phyloP scores from a whole-genome alignment of 2,888 invertebrate genomes.

The Hypomecis punctinalis region DNA sequence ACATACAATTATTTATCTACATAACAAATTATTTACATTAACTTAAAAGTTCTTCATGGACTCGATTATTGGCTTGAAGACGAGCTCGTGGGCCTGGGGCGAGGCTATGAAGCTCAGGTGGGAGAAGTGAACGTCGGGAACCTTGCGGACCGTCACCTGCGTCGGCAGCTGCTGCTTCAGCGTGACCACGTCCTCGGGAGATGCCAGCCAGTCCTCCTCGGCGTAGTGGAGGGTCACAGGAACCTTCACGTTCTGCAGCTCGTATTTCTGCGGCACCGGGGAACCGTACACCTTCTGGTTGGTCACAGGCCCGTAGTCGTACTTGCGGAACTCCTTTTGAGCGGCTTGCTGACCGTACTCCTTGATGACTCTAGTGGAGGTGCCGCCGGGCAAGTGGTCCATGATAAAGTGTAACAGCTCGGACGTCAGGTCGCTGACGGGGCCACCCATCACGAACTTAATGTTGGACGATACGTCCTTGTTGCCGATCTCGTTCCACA shows the following conservation, averaged over 20 bases:
- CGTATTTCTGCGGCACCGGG: constrained; percentile 67
- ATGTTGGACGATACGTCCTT: constrained; percentile 85
- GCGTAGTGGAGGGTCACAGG: constrained; percentile 76
- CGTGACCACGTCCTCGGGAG: constrained; percentile 84
- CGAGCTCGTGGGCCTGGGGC: constrained; percentile 62
- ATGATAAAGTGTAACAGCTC: constrained; percentile 82
- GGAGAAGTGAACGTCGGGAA: constrained; percentile 80
- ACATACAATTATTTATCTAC: constrained; percentile 35
- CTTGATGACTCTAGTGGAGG: constrained; percentile 80
- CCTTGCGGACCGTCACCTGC: constrained; percentile 80
- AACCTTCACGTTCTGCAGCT: constrained; percentile 66
- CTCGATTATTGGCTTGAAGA: constrained; percentile 70
- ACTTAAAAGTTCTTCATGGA: constrained; percentile 58
- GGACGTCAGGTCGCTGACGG: constrained; percentile 81
- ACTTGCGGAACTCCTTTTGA: constrained; percentile 68
- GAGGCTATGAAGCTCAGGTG: constrained; percentile 79
- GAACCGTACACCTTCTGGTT: constrained; percentile 71
- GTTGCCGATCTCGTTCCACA: constrained; percentile 65
- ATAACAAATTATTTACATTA: constrained; percentile 45
- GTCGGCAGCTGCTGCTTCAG: constrained; percentile 84
- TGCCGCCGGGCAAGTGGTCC: constrained; percentile 84
- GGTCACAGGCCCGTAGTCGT: constrained; percentile 68
- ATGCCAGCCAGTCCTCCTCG: constrained; percentile 88
- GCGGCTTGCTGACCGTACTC: constrained; percentile 84
- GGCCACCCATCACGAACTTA: constrained; percentile 86